Base-by-base conservation (phyloP, 2,888 invertebrate species). In the Chrysina gloriosa region DNA sequence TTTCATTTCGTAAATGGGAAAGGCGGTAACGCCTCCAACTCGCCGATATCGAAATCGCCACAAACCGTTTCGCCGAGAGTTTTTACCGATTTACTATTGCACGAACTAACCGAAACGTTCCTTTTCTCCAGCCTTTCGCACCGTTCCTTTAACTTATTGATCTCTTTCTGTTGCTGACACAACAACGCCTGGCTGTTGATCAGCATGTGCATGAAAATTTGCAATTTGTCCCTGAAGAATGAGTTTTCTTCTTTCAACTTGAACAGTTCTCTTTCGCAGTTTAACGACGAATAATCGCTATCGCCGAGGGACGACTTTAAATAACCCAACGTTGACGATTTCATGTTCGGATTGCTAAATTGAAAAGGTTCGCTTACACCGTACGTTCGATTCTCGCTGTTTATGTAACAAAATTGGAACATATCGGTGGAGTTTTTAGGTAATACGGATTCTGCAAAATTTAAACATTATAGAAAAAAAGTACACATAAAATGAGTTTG, bases 401-500 rank as follows among this genome's bases (percentile, higher is more conserved):
- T 79, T 63, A 83, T 77, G 69, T 81, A 83, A 70, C 82, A 81
- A 56, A 83, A 75, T 69, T 83, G 82, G 69, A 79, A 82, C 61
- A 81, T 75, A 61, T 79, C 78, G 31, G 77, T 77, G n/a, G 71
- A 73, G 64, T 77, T 77, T 67, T 77, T 79, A 9, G 81, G 81
- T 34, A 82, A 72, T 64, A 75, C 71, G 34, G 76, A 72, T 70
- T 78, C 80, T 81, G 71, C 47, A 77, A 77, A 56, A 68, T 27
- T 16, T 2, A 58, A 36, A 27, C 14, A n/a, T n/a, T n/a, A n/a
- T n/a, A n/a, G n/a, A n/a, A n/a, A n/a, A n/a, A n/a, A n/a, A n/a
- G n/a, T n/a, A n/a, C n/a, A n/a, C n/a, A n/a, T n/a, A n/a, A n/a
- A n/a, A n/a, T n/a, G n/a, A n/a, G n/a, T n/a, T n/a, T n/a, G n/a